phyloP scores from a whole-genome alignment of 2,888 invertebrate species.

The Leucophora obtusa region DNA sequence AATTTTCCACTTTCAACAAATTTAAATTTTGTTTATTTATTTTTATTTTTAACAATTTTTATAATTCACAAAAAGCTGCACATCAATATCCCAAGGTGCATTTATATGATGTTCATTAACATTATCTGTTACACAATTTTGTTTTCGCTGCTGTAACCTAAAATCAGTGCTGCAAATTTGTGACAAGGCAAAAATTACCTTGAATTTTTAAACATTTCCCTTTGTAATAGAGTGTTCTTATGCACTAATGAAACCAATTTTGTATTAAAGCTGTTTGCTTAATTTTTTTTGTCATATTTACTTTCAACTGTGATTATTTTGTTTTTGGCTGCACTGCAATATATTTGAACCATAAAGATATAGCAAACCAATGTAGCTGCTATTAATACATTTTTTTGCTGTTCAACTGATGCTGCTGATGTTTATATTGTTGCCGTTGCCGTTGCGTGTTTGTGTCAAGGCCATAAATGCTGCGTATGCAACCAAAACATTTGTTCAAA shows the following conservation, averaged over 20 bases:
- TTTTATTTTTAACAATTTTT: too few species aligned
- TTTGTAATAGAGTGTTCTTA: not conserved
- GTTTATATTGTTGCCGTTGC: constrained; percentile 19
- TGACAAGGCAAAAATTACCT: not conserved
- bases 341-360: not conserved
- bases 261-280: constrained; percentile 16
- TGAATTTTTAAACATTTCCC: not conserved
- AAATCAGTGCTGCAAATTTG: not conserved
- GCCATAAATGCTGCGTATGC: constrained; percentile 55
- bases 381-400: not conserved
- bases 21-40: too few species aligned
- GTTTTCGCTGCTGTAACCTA: not conserved
- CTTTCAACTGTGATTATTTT: not conserved
- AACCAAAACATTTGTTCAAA: constrained; percentile 49
- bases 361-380: not conserved
- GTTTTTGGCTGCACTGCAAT: constrained; percentile 1
- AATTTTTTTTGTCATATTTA: not conserved
- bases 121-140: not conserved
- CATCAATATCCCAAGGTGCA: not conserved
- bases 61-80: too few species aligned
- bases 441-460: constrained; percentile 58
- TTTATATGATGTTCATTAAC: not conserved
- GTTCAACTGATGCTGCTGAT: constrained; percentile 3
- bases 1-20: too few species aligned
- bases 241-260: constrained; percentile 26